Evolutionary conservation across 92 coral and sea anemone species (phyloP).

Genomic region (Paragorgia papillata): DNA sequence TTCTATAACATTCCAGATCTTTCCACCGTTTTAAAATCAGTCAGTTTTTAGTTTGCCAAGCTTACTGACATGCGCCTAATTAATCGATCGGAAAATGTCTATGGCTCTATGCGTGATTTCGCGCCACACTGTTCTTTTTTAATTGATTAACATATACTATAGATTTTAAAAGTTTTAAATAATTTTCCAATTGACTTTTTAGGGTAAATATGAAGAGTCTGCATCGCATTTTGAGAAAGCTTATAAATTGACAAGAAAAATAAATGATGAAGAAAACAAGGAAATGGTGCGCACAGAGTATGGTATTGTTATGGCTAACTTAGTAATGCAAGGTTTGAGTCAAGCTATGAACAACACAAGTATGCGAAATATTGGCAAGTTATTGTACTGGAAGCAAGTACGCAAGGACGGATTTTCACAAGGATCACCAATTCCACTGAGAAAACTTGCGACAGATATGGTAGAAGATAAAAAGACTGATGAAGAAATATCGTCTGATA

Average conservation of each 20-base stretch:
- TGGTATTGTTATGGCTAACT: slow-evolving; percentile 87
- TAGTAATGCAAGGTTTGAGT: slow-evolving; percentile 71
- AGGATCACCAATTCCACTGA: slow-evolving; percentile 35
- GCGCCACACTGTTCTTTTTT: no score
- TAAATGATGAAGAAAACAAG: slow-evolving; percentile 65
- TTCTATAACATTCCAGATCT: no score
- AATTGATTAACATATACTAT: no score
- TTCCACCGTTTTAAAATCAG: no score
- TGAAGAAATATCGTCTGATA: neutral
- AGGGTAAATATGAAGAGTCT: slow-evolving; percentile 94
- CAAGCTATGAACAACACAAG: slow-evolving; percentile 79
- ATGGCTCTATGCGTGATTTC: no score
- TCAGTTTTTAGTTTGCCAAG: no score
- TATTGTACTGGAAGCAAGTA: slow-evolving; percentile 86
- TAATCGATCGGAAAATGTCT: no score
- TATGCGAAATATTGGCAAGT: slow-evolving; percentile 66
- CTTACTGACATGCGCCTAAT: no score
- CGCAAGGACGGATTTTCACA: slow-evolving; percentile 74
- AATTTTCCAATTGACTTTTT: no score
- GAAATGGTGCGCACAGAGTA: slow-evolving; percentile 84
- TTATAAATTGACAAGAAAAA: slow-evolving; percentile 87
- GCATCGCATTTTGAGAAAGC: slow-evolving; percentile 86
- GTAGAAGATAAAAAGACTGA: neutral
- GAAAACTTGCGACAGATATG: neutral
- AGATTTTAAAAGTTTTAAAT: no score